Base-by-base conservation (phyloP, 2,888 invertebrate genomes). In the Flexamia atlantica region DNA sequence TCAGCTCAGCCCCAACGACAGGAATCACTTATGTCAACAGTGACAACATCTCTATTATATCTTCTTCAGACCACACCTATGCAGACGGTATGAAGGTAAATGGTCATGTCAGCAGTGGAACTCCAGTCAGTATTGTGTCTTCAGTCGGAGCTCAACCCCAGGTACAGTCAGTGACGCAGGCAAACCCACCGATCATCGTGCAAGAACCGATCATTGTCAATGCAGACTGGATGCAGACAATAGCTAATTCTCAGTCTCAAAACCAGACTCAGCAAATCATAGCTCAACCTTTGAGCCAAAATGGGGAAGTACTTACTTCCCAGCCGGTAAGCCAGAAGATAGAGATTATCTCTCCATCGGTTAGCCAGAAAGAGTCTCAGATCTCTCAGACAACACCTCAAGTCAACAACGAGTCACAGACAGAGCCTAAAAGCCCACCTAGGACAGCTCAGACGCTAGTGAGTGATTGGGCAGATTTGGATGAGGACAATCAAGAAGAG, bases 381-480 rank as follows among this genome's bases (percentile, higher is more conserved):
- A 30, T 28, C 17, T 28, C 64, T 0, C 64, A 64, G 30, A 1
- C 10, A 4, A 25, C 14, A 5, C 12, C 20, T 14, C 64, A 64
- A 64, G 30, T 64, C 2, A 64, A 30, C 30, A 28, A 14, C 4
- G 25, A 25, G 20, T 20, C 17, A 9, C 28, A 64, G 28, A 28
- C 25, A 4, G 64, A 25, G 17, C 9, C 28, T 1, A 14, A 30
- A 12, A 57, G 57, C 30, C 0, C 36, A 2, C 4, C 14, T 5
- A 32, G 30, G 32, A 74, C 57, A 7, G 85, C 76, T 1, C 84
- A 81, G 53, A 85, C 84, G 28, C 85, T 84, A 20, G 85, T 85
- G n/a, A 85, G 85, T 28, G 81, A 86, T 20, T 85, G 85, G 53
- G 87, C 84, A n/a, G 87, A 87, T 76, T 84, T 85, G 86, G 87